Conservation (phyloP, 2,888 invertebrate genomes). For the Synergus itoensis region DNA sequence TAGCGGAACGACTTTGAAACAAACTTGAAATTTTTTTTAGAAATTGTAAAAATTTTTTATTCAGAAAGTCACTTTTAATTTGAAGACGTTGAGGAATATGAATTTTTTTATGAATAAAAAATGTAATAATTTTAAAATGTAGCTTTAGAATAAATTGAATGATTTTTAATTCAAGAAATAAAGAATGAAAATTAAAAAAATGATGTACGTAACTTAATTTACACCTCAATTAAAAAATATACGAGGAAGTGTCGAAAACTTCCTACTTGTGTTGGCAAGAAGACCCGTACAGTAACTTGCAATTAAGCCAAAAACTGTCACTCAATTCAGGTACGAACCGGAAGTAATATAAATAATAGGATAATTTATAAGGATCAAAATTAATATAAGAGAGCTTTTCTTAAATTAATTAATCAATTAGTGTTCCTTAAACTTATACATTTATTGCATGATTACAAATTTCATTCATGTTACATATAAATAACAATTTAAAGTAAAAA, state of each 20-base stretch:
- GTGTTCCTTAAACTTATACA: no score
- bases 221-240: background rate
- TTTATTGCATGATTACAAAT: background rate
- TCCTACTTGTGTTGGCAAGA: slow-evolving; percentile 5
- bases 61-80: no score
- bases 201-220: no score
- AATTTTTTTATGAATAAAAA: background rate
- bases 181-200: no score
- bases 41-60: background rate
- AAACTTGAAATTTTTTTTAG: slow-evolving; percentile 2
- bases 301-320: slow-evolving; percentile 18
- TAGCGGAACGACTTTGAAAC: background rate
- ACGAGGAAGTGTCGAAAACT: slow-evolving; percentile 3
- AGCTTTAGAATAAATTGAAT: no score
- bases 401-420: no score
- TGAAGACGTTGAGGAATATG: background rate
- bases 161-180: no score
- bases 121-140: no score
- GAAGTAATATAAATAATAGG: background rate
- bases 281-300: background rate
- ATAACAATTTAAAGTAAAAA: background rate
- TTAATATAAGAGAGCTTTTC: no score
- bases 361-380: background rate
- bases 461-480: background rate
- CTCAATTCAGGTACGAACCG: background rate